phyloP scores from a whole-genome alignment of 2,113 vertebrate species.

The Cyanoderma ruficeps region DNA sequence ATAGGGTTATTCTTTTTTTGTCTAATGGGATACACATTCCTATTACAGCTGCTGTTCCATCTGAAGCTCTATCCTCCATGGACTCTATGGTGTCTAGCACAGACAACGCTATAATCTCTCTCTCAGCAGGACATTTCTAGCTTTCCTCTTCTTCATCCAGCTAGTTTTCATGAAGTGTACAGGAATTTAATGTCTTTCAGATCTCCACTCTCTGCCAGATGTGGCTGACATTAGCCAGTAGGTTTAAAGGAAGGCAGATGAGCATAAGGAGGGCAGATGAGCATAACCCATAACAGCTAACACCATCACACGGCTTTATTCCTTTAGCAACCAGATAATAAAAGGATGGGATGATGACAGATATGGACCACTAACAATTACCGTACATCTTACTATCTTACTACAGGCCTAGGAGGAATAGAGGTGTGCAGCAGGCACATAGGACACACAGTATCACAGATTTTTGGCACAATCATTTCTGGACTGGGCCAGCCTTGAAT shows the following conservation, averaged over 20 bases:
- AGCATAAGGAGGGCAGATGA: not conserved
- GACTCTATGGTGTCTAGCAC: not conserved
- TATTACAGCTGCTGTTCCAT: not conserved
- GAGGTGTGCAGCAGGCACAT: rapidly evolving
- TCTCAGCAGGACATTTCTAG: not conserved
- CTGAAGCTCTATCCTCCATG: not conserved
- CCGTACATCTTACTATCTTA: not conserved
- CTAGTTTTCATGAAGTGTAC: not conserved
- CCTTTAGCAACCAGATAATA: not conserved
- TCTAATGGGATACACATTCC: not conserved
- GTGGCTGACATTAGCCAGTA: not conserved
- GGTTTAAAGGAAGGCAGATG: not conserved
- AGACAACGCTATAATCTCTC: not conserved
- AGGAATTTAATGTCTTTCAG: not conserved
- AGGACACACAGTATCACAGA: not conserved
- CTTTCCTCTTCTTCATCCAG: not conserved
- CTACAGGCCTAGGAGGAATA: not conserved
- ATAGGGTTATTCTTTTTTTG: not conserved
- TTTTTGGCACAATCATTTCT: not conserved
- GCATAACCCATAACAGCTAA: not conserved
- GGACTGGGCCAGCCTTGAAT: not conserved
- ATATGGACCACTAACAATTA: not conserved
- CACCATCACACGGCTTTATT: not conserved
- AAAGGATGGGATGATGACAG: not conserved
- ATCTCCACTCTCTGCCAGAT: not conserved